A percentile compares a stretch with the other conserved stretches of the same genome.
phyloP scores from a whole-genome alignment of 2,888 invertebrate species.

The Cataglyphis cursor region DNA sequence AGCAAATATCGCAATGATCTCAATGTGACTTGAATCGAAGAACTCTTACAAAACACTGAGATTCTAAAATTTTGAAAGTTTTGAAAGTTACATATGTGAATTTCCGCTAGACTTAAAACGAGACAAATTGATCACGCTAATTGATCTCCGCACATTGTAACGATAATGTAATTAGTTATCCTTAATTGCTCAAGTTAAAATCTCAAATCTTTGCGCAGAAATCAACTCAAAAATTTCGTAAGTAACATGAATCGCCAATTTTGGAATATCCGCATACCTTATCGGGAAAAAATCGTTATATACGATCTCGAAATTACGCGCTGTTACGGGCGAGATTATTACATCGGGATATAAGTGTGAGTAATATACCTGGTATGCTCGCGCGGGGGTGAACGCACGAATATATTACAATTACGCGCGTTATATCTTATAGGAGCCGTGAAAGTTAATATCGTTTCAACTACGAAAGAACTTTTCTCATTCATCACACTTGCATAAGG shows the following conservation, averaged over 20 bases:
- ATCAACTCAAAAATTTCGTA: background rate
- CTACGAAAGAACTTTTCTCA: background rate
- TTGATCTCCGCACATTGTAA: background rate
- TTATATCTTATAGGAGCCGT: conserved; percentile 3
- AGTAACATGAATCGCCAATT: background rate
- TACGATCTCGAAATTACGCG: conserved; percentile 14
- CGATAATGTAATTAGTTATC: background rate
- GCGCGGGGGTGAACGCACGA: background rate
- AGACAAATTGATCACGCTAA: background rate
- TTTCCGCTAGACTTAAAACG: background rate
- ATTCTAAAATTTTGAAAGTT: background rate
- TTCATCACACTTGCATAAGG: conserved; percentile 3
- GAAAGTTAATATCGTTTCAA: conserved; percentile 40
- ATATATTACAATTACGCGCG: conserved; percentile 33
- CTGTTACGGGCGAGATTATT: conserved; percentile 26
- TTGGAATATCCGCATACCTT: background rate
- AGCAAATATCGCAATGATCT: conserved; percentile 15
- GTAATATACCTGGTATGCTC: conserved; percentile 9
- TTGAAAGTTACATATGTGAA: background rate
- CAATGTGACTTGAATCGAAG: background rate
- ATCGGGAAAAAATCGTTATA: conserved; percentile 13
- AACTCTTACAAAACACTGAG: background rate
- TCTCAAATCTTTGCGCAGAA: background rate
- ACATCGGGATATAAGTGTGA: conserved; percentile 13
- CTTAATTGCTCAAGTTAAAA: background rate